These are phyloP conservation scores for Ferrisia virgata DNA, from an alignment of 2,888 invertebrate species.

Conservation along the genomic window DNA sequence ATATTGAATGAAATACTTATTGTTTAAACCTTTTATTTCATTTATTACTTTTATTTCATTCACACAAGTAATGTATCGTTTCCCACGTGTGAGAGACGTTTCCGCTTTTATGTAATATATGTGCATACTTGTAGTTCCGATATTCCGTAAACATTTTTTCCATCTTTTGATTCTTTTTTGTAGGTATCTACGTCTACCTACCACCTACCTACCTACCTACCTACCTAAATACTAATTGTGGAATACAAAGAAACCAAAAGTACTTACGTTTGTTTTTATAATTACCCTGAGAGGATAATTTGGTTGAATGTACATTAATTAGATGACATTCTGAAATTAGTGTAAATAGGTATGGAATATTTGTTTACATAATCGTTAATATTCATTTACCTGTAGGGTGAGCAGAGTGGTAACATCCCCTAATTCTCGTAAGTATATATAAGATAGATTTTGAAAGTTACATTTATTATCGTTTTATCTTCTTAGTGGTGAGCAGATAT, in stretches of 20 bases:
- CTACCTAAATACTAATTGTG: neutral
- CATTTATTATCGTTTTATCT: neutral
- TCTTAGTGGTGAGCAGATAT: neutral
- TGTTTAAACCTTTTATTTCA: neutral
- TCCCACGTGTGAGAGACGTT: neutral
- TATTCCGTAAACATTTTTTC: conserved; percentile 10
- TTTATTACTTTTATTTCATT: conserved; percentile 9
- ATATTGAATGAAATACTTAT: neutral
- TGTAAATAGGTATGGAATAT: neutral
- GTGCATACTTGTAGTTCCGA: neutral
- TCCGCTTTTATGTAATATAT: conserved; percentile 8
- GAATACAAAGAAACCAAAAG: neutral
- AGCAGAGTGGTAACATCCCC: neutral
- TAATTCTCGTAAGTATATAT: neutral
- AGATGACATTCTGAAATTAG: neutral
- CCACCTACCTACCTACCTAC: neutral
- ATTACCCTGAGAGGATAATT: neutral
- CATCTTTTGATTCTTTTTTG: neutral
- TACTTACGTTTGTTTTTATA: neutral
- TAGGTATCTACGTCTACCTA: no score
- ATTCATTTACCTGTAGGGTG: neutral
- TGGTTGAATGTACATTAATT: neutral
- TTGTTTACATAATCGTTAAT: conserved; percentile 13
- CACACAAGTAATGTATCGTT: conserved; percentile 3
- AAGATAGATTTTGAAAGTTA: neutral